phyloP scores from a whole-genome alignment of 2,888 invertebrate genomes.

The Drosophila siamana region DNA sequence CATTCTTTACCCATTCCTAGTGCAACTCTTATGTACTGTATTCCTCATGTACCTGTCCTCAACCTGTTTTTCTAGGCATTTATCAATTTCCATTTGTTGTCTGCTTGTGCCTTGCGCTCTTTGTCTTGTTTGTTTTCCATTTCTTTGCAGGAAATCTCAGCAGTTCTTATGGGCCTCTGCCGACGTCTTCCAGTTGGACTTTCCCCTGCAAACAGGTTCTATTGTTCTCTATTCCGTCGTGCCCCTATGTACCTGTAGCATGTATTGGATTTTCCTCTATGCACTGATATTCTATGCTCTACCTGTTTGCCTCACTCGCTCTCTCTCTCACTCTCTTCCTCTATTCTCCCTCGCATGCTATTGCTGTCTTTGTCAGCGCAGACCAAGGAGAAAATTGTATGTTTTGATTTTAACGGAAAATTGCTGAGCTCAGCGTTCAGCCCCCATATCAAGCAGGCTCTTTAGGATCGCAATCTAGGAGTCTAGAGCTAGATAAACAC shows the following conservation, averaged over 20 bases:
- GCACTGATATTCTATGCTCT: constrained; percentile 54
- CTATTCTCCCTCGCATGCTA: constrained; percentile 8
- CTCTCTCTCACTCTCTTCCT: constrained; percentile 16
- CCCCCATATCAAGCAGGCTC: constrained; percentile 20
- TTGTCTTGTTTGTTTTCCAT: constrained; percentile 67
- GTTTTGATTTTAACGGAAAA: constrained; percentile 80
- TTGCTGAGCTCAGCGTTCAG: constrained; percentile 51
- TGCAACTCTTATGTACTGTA: constrained; percentile 21
- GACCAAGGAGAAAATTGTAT: constrained; percentile 68
- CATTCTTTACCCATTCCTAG: no score
- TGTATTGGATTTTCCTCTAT: constrained; percentile 70
- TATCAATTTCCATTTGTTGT: constrained; percentile 66
- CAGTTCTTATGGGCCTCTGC: constrained; percentile 58
- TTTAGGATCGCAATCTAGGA: constrained; percentile 6
- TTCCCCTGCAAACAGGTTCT: constrained; percentile 78
- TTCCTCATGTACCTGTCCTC: constrained; percentile 67
- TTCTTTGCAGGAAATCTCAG: constrained; percentile 75
- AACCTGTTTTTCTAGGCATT: constrained; percentile 75
- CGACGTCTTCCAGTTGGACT: constrained; percentile 69
- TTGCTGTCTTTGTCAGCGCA: constrained; percentile 13
- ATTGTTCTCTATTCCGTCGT: constrained; percentile 50
- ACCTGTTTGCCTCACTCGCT: constrained; percentile 27
- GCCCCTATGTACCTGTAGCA: constrained; percentile 44
- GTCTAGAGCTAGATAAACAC: constrained; percentile 59
- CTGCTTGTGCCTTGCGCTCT: constrained; percentile 23